Conservation (phyloP, 2,888 invertebrate species). For the Dasypogon diadema region DNA sequence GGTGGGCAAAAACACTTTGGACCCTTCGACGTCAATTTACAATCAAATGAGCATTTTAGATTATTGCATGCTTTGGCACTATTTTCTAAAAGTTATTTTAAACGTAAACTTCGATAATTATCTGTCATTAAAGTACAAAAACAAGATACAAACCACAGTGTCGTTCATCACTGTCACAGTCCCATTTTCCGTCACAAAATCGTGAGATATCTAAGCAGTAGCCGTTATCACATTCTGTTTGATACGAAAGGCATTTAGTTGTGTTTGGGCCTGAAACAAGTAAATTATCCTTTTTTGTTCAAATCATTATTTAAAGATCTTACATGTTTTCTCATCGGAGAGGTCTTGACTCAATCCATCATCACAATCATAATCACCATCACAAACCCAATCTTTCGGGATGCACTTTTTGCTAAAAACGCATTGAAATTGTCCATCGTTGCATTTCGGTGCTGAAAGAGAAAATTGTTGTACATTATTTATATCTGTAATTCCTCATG, state of each 20-base stretch:
- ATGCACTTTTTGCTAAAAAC: constrained; percentile 78
- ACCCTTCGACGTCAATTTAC: constrained; percentile 78
- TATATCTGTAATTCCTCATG: no score
- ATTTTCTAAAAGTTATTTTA: constrained; percentile 58
- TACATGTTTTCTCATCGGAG: constrained; percentile 82
- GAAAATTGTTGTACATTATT: no score
- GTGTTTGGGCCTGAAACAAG: constrained; percentile 70
- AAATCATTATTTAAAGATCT: constrained; percentile 60
- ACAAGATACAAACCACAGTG: constrained; percentile 64
- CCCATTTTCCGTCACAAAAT: constrained; percentile 67
- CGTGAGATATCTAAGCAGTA: constrained; percentile 66
- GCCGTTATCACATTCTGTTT: constrained; percentile 74
- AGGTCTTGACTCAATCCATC: constrained; percentile 80
- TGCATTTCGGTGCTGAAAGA: constrained; percentile 72
- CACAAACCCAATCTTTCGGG: constrained; percentile 81
- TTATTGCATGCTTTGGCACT: constrained; percentile 68
- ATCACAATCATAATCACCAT: constrained; percentile 79
- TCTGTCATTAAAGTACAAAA: not conserved
- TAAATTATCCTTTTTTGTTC: constrained; percentile 59
- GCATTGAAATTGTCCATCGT: constrained; percentile 82
- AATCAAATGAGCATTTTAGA: constrained; percentile 75
- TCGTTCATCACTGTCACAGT: constrained; percentile 68
- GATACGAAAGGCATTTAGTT: constrained; percentile 76
- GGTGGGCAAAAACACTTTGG: constrained; percentile 80
- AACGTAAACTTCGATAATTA: no score